A percentile compares a stretch with the other conserved stretches of the same genome.
Evolutionary conservation across 1,140 invertebrate species (phyloP).

Genomic region (Antheraea pernyi): DNA sequence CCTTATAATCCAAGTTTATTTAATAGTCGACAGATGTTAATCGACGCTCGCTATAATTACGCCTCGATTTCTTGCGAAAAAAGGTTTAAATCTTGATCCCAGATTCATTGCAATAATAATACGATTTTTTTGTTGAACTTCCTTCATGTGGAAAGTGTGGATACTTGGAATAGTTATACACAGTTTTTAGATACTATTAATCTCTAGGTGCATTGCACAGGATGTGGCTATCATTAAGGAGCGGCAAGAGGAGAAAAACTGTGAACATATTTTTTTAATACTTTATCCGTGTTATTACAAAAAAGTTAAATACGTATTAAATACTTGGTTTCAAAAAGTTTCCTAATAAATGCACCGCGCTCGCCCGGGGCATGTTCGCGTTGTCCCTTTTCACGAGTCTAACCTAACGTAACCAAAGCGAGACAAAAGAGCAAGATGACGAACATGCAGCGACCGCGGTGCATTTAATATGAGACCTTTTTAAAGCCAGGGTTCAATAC

Average conservation of each 20-base stretch:
- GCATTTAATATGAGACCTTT: no score
- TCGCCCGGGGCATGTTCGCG: no score
- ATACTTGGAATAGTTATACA: not conserved
- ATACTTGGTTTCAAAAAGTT: no score
- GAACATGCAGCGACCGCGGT: no score
- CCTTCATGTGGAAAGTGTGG: conserved; percentile 4
- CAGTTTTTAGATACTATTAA: not conserved
- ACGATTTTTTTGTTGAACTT: conserved; percentile 1
- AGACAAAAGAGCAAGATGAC: no score
- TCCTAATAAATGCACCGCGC: no score
- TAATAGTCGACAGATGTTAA: conserved; percentile 78
- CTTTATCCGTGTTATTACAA: no score
- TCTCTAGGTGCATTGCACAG: not conserved
- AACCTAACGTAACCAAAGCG: no score
- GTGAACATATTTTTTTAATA: conserved; percentile 11
- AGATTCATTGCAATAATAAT: conserved; percentile 30
- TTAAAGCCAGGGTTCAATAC: no score
- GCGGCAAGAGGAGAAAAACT: conserved; percentile 14
- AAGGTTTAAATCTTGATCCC: conserved; percentile 40
- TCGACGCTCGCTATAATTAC: conserved; percentile 72
- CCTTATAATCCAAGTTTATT: conserved; percentile 75
- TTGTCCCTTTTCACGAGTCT: no score
- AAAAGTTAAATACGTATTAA: no score
- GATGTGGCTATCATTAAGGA: not conserved
- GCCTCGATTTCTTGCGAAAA: conserved; percentile 68